Base-by-base conservation (phyloP, 53 echinoderm and acorn worm species). In the Paracentrotus lividus region DNA sequence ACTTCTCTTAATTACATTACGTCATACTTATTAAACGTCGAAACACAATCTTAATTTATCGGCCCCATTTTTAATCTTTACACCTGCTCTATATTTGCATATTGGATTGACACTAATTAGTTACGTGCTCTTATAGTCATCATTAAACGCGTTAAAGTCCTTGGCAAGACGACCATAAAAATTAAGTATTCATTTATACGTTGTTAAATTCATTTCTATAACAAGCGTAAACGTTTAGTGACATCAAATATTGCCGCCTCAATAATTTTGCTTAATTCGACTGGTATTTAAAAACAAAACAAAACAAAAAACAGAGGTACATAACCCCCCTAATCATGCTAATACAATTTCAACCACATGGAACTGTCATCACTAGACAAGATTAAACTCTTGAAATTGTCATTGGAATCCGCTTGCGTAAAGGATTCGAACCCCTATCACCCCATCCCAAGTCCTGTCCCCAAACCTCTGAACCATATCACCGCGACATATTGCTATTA, bases 1-100 rank as follows among this genome's bases (percentile, higher is more conserved):
- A 40, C 5, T 72, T 72, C 36, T 16, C 16, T 72, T 72, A 72
- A 72, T 72, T 72, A 40, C 21, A 40, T 72, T 72, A 72, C 72
- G 72, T 72, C 72, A 72, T 72, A 72, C 20, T n/a, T 8, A 72
- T 72, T 72, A 72, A 51, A 72, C 40, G 4, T 72, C 72, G 72
- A 21, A 72, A 40, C 40, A 16, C 72, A 40, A n/a, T 7, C 32
- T 32, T 15, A 36, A 18, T 3, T 18, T 4, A 18, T 18, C 36
- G 14, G 21, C 72, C 16, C 40, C 40, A 40, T 26, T 32, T 5
- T 18, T 3, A 16, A n/a, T 7, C 18, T 20, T 38, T 72, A 40
- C 72, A 72, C 72, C 72, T 72, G 72, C 40, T 72, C 27, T 9
- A 21, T 38, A 16, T 0, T 6, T 38, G 3, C 2, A 40, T 20